Percentiles rank a stretch among this genome's conserved stretches.
Evolutionary conservation across 2,797 vertebrate genomes (phyloP).

Genomic region (Gastrophryne carolinensis): DNA sequence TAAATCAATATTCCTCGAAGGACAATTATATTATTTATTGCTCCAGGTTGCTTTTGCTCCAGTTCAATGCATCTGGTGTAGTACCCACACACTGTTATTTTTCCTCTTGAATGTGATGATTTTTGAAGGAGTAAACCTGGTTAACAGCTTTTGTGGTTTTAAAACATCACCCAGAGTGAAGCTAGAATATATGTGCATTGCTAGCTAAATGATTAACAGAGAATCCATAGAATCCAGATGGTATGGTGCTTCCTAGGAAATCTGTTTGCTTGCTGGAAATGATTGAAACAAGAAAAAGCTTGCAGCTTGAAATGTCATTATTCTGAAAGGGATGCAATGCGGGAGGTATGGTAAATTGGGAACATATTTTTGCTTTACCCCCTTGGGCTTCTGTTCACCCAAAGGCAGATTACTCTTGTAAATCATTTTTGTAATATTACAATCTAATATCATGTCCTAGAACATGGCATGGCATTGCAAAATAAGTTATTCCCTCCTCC

Average conservation of each 20-base stretch:
- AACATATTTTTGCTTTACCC: slow-evolving; percentile 20
- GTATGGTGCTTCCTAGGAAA: slow-evolving; percentile 6
- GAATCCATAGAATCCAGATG: slow-evolving; percentile 27
- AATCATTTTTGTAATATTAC: neutral
- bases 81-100: too few relatives aligned
- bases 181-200: neutral
- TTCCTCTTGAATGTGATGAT: too few relatives aligned
- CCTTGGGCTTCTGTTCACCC: slow-evolving; percentile 13
- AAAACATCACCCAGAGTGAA: neutral
- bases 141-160: too few relatives aligned
- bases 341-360: slow-evolving; percentile 32
- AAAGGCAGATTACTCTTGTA: neutral
- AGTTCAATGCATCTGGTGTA: too few relatives aligned
- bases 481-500: slow-evolving; percentile 23
- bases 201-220: neutral
- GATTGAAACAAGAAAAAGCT: neutral
- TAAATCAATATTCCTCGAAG: too few relatives aligned
- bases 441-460: slow-evolving; percentile 3
- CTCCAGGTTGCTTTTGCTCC: too few relatives aligned
- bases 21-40: too few relatives aligned
- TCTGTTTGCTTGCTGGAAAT: slow-evolving; percentile 11
- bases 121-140: too few relatives aligned
- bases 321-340: slow-evolving; percentile 6
- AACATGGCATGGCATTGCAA: slow-evolving; percentile 2
- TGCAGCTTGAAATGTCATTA: slow-evolving; percentile 43